Base-by-base conservation (phyloP, 2,888 invertebrate species). In the Torymus tubicola region DNA sequence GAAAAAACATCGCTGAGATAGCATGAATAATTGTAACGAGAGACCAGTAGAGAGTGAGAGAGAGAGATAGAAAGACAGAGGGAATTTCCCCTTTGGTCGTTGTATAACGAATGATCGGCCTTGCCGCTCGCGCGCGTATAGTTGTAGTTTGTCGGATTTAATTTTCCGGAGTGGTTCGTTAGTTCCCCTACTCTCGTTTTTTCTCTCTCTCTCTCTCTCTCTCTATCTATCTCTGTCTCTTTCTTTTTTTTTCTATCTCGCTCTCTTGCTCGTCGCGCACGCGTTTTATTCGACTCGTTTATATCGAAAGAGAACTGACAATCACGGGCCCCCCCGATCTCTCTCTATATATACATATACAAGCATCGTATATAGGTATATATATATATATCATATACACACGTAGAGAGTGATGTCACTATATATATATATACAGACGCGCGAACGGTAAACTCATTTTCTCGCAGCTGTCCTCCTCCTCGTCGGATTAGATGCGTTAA, bases 401-500 rank as follows among this genome's bases (percentile, higher is more conserved):
- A 31, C 31, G 8, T 8, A 31, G 5, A 31, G 5, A 31, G 8
- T 5, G 31, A 31, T 31, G 31, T 31, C 8, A 31, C 2, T 3
- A 24, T 3, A 24, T 3, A 24, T 3, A 24, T 61, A 18, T 31
- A 14, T 14, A 24, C 10, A 65, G 16, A 16, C 68, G 24, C 12
- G 68, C 61, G 14, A 3, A 18, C 55, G 68, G 61, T 73, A 65
- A 82, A 71, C 73, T 80, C 78, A 70, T 80, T 74, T 81, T 78
- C 67, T 50, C 80, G 64, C 79, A 64, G 78, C 81, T 78, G 70
- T 81, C 78, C 68, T 69, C 21, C 68, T 63, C 55, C 58, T 60
- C 81, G 71, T 78, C 58, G 12, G 80, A 80, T 80, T 75, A 71
- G 80, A 83, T 76, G 83, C 84, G 83, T 84, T 86, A 84, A 86